Base-by-base conservation (phyloP, 2,113 vertebrate species). In the Garra rufa region DNA sequence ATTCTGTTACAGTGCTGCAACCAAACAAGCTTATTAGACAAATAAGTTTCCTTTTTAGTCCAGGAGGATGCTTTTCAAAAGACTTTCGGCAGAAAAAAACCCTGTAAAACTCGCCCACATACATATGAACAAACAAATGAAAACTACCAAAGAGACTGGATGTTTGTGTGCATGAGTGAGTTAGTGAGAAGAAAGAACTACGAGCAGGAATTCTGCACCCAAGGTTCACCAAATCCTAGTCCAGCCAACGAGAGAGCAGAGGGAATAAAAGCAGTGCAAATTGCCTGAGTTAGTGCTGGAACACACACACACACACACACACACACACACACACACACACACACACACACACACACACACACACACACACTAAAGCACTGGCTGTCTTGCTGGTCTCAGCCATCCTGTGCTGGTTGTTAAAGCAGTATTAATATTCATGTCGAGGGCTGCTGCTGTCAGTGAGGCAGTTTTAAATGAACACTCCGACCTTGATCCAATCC, bases 341-440 rank as follows among this genome's bases (percentile, higher is more conserved):
- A 78, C n/a, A n/a, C n/a, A n/a, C n/a, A n/a, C n/a, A n/a, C n/a
- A n/a, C n/a, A n/a, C n/a, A n/a, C n/a, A n/a, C n/a, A n/a, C n/a
- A n/a, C n/a, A n/a, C n/a, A n/a, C n/a, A n/a, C n/a, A n/a, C n/a
- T n/a, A 14, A 67, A 7, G 38, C 71, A 75, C 65, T 73, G 38
- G 8, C 50, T 1, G 73, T 52, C 76, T 84, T 87, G 73, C 83
- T 69, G 69, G 71, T 73, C 81, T 85, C 61, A 57, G 81, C 43
- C 67, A 48, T 87, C 83, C 73, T 81, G 83, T 84, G 81, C 78
- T 85, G 67, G 83, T 85, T 85, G 86, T 83, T 87, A 89, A 88
- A 87, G 88, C 84, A 30, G 69, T 83, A 90, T 90, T 89, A 89
- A 91, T 89, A 91, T 91, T 89, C 87, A 91, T 91, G 90, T 85